phyloP scores from a whole-genome alignment of 30 jellyfish, hydroid and myxozoan genomes.

The Sanderia malayensis region DNA sequence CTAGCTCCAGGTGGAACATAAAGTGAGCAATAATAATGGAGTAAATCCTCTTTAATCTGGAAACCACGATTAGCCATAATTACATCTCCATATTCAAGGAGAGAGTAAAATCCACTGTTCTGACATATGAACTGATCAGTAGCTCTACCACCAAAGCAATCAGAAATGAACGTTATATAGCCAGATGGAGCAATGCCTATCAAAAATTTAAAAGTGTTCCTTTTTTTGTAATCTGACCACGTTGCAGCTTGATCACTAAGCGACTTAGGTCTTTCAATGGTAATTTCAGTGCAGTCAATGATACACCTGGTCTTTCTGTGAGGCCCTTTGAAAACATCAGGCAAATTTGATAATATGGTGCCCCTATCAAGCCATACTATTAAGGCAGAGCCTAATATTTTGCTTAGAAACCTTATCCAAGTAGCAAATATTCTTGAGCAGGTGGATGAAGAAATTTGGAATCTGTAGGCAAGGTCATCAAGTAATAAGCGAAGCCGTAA shows the following conservation, averaged over 20 bases:
- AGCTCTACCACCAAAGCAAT: constrained; percentile 56
- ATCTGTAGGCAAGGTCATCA: constrained; percentile 59
- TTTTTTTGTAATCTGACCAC: constrained; percentile 74
- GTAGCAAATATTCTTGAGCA: constrained; percentile 56
- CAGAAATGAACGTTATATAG: constrained; percentile 40
- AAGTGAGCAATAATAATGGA: constrained; percentile 23
- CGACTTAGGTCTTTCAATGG: constrained; percentile 62
- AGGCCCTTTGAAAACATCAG: constrained; percentile 19
- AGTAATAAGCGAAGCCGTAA: constrained; percentile 41
- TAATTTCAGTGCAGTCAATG: constrained; percentile 45
- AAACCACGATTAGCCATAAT: constrained; percentile 71
- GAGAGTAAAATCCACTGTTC: constrained; percentile 47
- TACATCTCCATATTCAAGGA: constrained; percentile 49
- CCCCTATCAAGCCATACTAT: constrained; percentile 42
- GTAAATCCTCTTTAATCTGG: constrained; percentile 59
- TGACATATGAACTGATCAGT: constrained; percentile 41
- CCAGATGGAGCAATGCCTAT: constrained; percentile 67
- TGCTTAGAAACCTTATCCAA: constrained; percentile 16
- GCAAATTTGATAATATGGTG: constrained; percentile 24
- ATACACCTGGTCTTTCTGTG: constrained; percentile 47
- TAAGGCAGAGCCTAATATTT: constrained; percentile 33
- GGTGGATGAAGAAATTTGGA: constrained; percentile 38
- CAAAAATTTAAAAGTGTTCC: constrained; percentile 55
- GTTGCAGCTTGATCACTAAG: constrained; percentile 63
- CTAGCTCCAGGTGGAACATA: constrained; percentile 70